A percentile compares a stretch with the other conserved stretches of the same genome.
These are phyloP conservation scores for Saguinus imperator DNA, from an alignment of 2,113 vertebrate genomes.

Conservation along the genomic window DNA sequence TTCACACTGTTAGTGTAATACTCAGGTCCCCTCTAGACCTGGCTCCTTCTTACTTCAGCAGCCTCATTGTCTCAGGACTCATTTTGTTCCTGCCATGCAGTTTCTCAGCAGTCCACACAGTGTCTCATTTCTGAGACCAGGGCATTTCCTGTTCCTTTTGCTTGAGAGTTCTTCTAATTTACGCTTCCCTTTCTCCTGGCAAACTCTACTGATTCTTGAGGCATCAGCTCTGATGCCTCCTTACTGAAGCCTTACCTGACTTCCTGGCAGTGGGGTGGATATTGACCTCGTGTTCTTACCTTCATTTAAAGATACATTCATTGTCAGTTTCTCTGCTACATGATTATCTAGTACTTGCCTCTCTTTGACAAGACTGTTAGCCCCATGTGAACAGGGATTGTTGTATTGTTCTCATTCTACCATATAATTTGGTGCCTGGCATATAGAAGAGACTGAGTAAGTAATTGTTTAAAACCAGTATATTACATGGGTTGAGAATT, in stretches of 20 bases:
- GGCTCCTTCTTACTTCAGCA: neutral
- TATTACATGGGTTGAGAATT: constrained; percentile 5
- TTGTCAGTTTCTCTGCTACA: neutral
- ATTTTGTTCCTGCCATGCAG: neutral
- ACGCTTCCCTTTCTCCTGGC: neutral
- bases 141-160: neutral
- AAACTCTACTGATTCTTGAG: neutral
- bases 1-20: neutral
- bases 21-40: neutral
- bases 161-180: neutral
- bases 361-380: neutral
- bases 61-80: neutral
- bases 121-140: neutral
- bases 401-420: neutral
- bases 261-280: neutral
- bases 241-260: neutral
- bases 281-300: neutral
- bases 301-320: neutral
- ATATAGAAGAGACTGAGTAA: neutral
- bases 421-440: neutral
- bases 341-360: neutral
- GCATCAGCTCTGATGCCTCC: neutral
- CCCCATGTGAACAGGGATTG: neutral
- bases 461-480: constrained; percentile 42
- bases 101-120: neutral